phyloP scores from a whole-genome alignment of 2,113 vertebrate genomes.

The Hymenochirus boettgeri region DNA sequence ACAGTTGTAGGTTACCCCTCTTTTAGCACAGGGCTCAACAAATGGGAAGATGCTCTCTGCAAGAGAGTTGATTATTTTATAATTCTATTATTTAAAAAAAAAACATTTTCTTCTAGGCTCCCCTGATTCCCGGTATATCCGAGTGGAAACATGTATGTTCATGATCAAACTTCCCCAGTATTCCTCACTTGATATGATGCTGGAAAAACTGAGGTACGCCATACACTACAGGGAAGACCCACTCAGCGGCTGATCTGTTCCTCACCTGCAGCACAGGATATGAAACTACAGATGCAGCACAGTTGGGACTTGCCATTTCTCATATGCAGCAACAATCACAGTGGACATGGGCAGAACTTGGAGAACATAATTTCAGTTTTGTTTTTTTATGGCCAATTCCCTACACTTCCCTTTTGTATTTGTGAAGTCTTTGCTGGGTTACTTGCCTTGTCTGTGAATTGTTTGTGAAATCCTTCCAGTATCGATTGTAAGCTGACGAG shows the following conservation, averaged over 20 bases:
- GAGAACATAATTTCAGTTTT: constrained; percentile 44
- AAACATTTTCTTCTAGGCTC: constrained; percentile 63
- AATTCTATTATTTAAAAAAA: too few relatives aligned
- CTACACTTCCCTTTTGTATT: constrained; percentile 61
- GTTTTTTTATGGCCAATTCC: constrained; percentile 45
- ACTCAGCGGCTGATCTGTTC: constrained; percentile 79
- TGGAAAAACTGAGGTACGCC: constrained; percentile 93
- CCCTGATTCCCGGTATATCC: constrained; percentile 88
- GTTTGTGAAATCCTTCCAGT: constrained; percentile 66
- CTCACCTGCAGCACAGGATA: neutral
- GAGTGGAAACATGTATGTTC: constrained; percentile 97
- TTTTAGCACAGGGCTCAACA: too few relatives aligned
- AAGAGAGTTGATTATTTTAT: too few relatives aligned
- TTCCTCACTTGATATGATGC: constrained; percentile 88
- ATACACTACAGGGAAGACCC: constrained; percentile 97
- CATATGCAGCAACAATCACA: constrained; percentile 34
- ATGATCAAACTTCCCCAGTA: constrained; percentile 98
- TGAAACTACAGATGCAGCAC: constrained; percentile 11
- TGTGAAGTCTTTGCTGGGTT: constrained; percentile 65
- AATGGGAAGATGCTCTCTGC: too few relatives aligned
- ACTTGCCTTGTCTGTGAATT: constrained; percentile 69
- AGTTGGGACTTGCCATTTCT: constrained; percentile 18
- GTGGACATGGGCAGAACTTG: constrained; percentile 45
- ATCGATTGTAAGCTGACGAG: constrained; percentile 55
- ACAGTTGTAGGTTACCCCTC: too few relatives aligned